phyloP scores from a whole-genome alignment of 2,888 invertebrate genomes.

The Chymomyza caudatula region DNA sequence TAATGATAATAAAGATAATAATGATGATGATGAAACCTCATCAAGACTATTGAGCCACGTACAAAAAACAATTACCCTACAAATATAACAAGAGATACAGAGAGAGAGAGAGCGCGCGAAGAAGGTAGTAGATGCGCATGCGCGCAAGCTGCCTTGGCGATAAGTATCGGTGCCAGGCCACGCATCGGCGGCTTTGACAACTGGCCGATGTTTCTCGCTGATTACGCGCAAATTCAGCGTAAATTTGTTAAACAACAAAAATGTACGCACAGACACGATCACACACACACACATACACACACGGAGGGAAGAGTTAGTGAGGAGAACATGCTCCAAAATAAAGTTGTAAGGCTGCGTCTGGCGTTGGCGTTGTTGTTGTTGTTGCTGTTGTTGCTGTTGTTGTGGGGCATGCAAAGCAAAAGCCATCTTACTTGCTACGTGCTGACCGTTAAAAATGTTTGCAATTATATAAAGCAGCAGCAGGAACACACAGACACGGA shows the following conservation, averaged over 20 bases:
- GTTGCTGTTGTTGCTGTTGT: too few species aligned
- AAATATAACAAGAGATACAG: conserved; percentile 8
- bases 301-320: background rate
- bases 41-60: conserved; percentile 25
- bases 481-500: background rate
- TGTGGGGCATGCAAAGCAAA: background rate
- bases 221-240: conserved; percentile 49
- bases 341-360: conserved; percentile 27
- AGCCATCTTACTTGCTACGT: background rate
- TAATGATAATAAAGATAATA: conserved; percentile 1
- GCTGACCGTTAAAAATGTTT: conserved; percentile 38
- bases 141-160: conserved; percentile 17
- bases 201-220: conserved; percentile 13
- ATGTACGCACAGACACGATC: background rate
- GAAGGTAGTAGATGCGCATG: conserved; percentile 22
- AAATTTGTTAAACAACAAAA: conserved; percentile 35
- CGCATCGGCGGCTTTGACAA: conserved; percentile 43
- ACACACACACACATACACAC: background rate
- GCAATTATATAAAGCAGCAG: background rate
- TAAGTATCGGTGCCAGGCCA: conserved; percentile 35
- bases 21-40: conserved; percentile 12
- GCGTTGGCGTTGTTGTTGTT: conserved; percentile 12
- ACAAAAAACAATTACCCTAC: conserved; percentile 41
- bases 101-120: conserved; percentile 25
- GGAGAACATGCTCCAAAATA: conserved; percentile 32